Percentiles rank a stretch among this genome's conserved stretches.
phyloP scores from a whole-genome alignment of 2,113 vertebrate species.

The Platysternon megacephalum region DNA sequence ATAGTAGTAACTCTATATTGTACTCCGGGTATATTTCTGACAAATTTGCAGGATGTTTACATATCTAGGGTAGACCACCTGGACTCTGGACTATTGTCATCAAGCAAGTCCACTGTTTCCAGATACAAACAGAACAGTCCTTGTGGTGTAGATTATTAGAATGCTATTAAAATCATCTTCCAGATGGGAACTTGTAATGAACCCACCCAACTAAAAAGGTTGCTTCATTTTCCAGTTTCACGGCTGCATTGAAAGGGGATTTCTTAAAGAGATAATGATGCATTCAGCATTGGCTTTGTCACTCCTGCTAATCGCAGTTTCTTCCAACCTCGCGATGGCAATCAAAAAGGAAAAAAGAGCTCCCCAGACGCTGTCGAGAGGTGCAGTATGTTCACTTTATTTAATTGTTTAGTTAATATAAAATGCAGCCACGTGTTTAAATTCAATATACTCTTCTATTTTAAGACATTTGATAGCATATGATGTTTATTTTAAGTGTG shows the following conservation, averaged over 20 bases:
- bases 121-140: neutral
- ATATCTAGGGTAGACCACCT: neutral
- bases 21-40: neutral
- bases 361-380: conserved; percentile 81
- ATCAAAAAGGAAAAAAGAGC: conserved; percentile 75
- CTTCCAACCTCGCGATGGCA: conserved; percentile 75
- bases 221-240: conserved; percentile 26
- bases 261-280: conserved; percentile 48
- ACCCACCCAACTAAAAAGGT: neutral
- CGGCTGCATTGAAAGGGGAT: neutral
- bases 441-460: neutral
- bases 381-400: conserved; percentile 44
- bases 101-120: neutral
- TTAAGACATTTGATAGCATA: neutral
- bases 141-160: neutral
- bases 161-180: neutral
- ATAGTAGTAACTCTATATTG: neutral
- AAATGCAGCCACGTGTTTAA: neutral
- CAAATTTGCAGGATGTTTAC: neutral
- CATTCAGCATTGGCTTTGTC: conserved; percentile 51
- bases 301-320: conserved; percentile 67
- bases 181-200: neutral
- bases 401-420: neutral
- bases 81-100: neutral
- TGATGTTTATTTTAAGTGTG: neutral